Evolutionary conservation across 2,888 invertebrate genomes (phyloP), one percentile per base, ranked within the genome.

Genomic region (Eilema sororculum): DNA sequence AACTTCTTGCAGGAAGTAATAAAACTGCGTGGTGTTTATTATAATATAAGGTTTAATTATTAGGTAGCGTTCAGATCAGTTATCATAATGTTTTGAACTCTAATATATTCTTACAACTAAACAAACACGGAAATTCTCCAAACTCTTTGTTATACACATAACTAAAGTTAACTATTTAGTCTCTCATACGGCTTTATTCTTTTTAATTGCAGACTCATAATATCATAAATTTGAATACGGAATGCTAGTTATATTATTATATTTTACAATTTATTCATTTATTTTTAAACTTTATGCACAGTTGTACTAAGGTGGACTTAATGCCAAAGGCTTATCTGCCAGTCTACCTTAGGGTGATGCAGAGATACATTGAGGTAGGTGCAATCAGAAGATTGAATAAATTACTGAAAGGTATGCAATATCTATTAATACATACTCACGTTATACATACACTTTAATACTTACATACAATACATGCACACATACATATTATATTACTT

Each of bases 1-100:
- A 25, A 28, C 41, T 65, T 28, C 67, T 64, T 59, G 30, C 59
- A 72, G 77, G 80, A 80, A 80, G 69, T 71, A 28, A 61, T 74
- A 67, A 78, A 73, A 33, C 24, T 4, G 16, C 33, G 6, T 24
- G 58, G 58, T 59, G 46, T 58, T 59, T 57, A 28, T 67, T 58
- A 67, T 64, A 74, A 37, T 10, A 60, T 66, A 69, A 25, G 22
- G 24, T 58, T 25, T 22, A 24, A 77, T 74, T 73, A 63, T 56
- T 72, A 75, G 64, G 61, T 56, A 69, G 66, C 72, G 25, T 67
- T 71, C 33, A 58, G 25, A 62, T 59, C 25, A 65, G 25, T 69
- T 74, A 78, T 72, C 56, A 65, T 74, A 75, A 73, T 76, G 71
- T 59, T 72, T 41, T 67, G 28, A 59, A 41, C 63, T 72, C 22